Base-by-base conservation (phyloP, 1,140 invertebrate species). In the Nasonia longicornis region DNA sequence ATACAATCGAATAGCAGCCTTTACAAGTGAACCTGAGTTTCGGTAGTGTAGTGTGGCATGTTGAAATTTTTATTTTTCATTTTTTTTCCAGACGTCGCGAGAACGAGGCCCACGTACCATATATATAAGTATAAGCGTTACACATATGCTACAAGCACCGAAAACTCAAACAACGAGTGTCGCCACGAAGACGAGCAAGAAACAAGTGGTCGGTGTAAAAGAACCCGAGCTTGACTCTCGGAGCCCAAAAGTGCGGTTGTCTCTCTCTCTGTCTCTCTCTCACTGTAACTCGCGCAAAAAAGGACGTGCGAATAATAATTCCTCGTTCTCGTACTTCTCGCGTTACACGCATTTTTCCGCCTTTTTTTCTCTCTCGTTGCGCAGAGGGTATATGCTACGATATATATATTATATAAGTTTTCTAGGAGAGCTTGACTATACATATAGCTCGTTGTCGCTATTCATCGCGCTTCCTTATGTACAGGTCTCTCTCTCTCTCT, bases 391-490 rank as follows among this genome's bases (percentile, higher is more conserved):
- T n/a, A 58, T 10, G 4, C 31, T 52, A 52, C 3, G 16, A 14
- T 52, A 52, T 52, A 52, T 58, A 58, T 58, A 58, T 6, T 26
- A 26, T n/a, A n/a, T 58, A n/a, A 3, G 52, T 58, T 58, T 58
- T n/a, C 52, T 58, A n/a, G 52, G 52, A 58, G 52, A 58, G 52
- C 52, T 58, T 6, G n/a, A 3, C 31, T 35, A 4, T 35, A 35
- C 4, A 58, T 7, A 16, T n/a, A 58, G 52, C 52, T 58, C 52
- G 14, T 58, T 20, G 52, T 58, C 52, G 52, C 52, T 77, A 70
- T 78, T 70, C 76, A 35, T 63, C 26, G 64, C 52, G 63, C 75
- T 73, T 77, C 58, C 75, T 82, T 82, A 64, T 72, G 26, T 81
- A 77, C 74, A 82, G 22, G 8, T 38, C 31, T 52, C 6, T 20